Evolutionary conservation across 2,888 invertebrate species (phyloP).

Genomic region (Xestia ashworthii): DNA sequence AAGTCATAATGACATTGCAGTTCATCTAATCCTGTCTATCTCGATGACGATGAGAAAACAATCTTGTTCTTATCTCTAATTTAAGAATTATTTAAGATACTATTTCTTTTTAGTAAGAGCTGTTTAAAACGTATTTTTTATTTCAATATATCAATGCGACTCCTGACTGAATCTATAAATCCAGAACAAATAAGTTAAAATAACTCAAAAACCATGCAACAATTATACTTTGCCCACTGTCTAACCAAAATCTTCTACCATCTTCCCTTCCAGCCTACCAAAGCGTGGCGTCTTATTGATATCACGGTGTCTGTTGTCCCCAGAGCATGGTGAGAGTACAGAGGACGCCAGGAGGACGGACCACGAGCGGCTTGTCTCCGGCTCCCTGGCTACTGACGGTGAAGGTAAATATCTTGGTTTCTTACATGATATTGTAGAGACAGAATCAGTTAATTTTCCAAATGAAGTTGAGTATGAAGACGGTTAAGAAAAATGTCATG

Average conservation of each 20-base stretch:
- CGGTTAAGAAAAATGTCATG: neutral
- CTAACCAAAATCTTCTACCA: neutral
- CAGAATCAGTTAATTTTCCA: neutral
- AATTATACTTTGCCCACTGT: neutral
- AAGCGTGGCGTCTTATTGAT: slow-evolving; percentile 24
- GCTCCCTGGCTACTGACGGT: slow-evolving; percentile 95
- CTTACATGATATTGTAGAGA: neutral
- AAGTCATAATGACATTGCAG: neutral
- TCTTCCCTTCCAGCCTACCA: neutral
- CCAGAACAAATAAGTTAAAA: neutral
- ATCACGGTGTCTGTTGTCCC: slow-evolving; percentile 68
- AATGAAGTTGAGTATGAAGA: neutral
- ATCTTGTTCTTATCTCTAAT: neutral
- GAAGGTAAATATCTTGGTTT: slow-evolving; percentile 92
- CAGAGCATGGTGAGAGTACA: slow-evolving; percentile 91
- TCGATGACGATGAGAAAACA: neutral
- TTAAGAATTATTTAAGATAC: neutral
- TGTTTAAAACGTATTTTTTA: neutral
- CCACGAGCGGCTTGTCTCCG: slow-evolving; percentile 92
- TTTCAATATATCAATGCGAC: neutral
- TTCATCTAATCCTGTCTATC: neutral
- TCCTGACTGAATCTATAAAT: neutral
- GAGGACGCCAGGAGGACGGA: slow-evolving; percentile 92
- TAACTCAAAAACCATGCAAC: neutral
- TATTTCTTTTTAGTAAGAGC: neutral